Base-by-base conservation (phyloP, 2,113 vertebrate genomes). In the Poecilia latipinna region DNA sequence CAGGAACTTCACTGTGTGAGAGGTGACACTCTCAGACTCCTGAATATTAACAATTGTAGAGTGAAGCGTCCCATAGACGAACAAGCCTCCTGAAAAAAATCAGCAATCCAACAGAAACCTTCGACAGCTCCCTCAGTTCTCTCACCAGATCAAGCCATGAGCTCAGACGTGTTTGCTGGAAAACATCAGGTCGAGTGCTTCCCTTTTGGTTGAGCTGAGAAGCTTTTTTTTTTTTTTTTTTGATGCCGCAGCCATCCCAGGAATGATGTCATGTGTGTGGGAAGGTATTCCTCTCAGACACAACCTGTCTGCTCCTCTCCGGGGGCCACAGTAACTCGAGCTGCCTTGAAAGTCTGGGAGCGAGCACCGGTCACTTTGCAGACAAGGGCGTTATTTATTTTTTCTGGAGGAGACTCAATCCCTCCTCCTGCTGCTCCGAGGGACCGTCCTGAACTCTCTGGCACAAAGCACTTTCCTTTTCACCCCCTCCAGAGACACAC, bases 371-470 rank as follows among this genome's bases (percentile, higher is more conserved):
- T 93, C 93, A 91, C 90, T 94, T 24, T 72, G 83, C 89, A 93
- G 91, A 95, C 91, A 93, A 93, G 93, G 91, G 89, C 87, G 90
- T 93, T 90, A 94, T 94, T 95, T 94, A 93, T 94, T 94, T 93
- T 90, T 86, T 80, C 88, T 91, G 86, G 85, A 94, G 78, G 90
- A 91, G 90, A 92, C 91, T 93, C 86, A 91, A 90, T 93, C 87
- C 74, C 85, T 87, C 86, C 87, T 86, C 80, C 88, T 77, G 75
- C 84, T 84, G 76, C 83, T 88, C 79, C 12, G 10, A 10, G 60
- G 71, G 71, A 81, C 65, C 29, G 8, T 87, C 74, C 82, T 84
- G 81, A 87, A 84, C 74, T 73, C 57, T 60, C 37, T 71, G 39
- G 65, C 80, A 81, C 85, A 78, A 79, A 88, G 64, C 74, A 86